These are phyloP conservation scores for Ephialtes manifestator DNA, from an alignment of 2,888 invertebrate genomes.

Conservation along the genomic window DNA sequence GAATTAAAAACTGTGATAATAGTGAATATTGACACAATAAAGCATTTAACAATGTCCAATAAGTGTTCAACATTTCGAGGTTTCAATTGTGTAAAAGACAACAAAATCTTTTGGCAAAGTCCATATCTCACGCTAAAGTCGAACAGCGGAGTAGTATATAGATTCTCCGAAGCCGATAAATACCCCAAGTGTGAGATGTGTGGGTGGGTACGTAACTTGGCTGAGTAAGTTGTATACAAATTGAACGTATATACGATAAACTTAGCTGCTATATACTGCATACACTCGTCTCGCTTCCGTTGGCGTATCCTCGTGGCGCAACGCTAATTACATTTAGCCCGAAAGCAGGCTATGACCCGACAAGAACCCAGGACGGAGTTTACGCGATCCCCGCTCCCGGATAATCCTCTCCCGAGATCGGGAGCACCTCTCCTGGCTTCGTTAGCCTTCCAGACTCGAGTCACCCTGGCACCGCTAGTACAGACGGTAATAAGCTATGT, in stretches of 20 bases:
- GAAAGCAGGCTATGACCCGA: constrained; percentile 73
- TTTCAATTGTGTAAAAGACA: neutral
- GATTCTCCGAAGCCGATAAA: constrained; percentile 15
- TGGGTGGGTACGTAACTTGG: constrained; percentile 5
- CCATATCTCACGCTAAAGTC: neutral
- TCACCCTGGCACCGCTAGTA: neutral
- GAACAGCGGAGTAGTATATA: neutral
- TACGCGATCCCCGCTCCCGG: constrained; percentile 78
- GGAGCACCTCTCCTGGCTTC: constrained; percentile 31
- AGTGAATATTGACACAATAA: no score
- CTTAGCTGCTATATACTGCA: constrained; percentile 25
- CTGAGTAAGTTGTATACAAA: constrained; percentile 37
- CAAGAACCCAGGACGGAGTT: constrained; percentile 64
- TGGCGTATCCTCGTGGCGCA: constrained; percentile 72
- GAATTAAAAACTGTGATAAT: no score
- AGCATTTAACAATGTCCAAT: neutral
- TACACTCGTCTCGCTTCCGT: constrained; percentile 42
- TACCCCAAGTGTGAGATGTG: neutral
- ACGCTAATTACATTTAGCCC: constrained; percentile 79
- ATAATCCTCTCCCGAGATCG: constrained; percentile 77
- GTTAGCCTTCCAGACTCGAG: constrained; percentile 37
- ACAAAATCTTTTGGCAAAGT: constrained; percentile 14
- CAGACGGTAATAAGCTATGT: constrained; percentile 20
- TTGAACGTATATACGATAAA: constrained; percentile 42
- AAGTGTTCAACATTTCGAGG: neutral